phyloP scores from a whole-genome alignment of 2,797 vertebrate genomes.

The Tolypeutes matacus region DNA sequence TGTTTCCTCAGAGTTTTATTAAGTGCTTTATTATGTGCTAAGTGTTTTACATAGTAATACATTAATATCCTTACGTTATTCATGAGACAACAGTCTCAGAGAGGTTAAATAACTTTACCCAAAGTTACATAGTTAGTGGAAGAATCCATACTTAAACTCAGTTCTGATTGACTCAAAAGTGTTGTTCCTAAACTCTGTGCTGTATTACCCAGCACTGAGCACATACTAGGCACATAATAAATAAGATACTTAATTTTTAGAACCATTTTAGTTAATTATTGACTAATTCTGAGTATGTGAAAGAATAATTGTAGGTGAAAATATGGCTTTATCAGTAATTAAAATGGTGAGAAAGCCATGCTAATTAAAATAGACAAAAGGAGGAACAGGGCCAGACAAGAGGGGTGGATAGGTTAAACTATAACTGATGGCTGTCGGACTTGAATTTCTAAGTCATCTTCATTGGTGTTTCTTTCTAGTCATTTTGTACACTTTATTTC shows the following conservation, averaged over 20 bases:
- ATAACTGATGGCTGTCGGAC: neutral
- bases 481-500: constrained; percentile 45
- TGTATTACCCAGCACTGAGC: constrained; percentile 11
- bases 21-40: neutral
- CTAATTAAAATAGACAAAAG: neutral
- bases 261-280: neutral
- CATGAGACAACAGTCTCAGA: constrained; percentile 9
- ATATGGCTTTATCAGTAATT: constrained; percentile 24
- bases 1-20: neutral
- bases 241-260: constrained; percentile 9
- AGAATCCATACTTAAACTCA: neutral
- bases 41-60: neutral
- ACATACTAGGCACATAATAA: neutral
- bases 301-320: constrained; percentile 16
- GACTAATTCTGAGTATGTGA: neutral
- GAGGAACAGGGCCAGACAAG: neutral
- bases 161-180: neutral
- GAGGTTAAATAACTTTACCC: neutral
- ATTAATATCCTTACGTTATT: constrained; percentile 57
- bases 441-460: neutral
- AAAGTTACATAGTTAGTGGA: neutral
- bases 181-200: constrained; percentile 10
- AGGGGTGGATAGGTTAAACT: neutral
- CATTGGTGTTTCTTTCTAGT: constrained; percentile 23
- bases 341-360: constrained; percentile 18